Base-by-base conservation (phyloP, 2,113 vertebrate species). In the Mixornis gularis region DNA sequence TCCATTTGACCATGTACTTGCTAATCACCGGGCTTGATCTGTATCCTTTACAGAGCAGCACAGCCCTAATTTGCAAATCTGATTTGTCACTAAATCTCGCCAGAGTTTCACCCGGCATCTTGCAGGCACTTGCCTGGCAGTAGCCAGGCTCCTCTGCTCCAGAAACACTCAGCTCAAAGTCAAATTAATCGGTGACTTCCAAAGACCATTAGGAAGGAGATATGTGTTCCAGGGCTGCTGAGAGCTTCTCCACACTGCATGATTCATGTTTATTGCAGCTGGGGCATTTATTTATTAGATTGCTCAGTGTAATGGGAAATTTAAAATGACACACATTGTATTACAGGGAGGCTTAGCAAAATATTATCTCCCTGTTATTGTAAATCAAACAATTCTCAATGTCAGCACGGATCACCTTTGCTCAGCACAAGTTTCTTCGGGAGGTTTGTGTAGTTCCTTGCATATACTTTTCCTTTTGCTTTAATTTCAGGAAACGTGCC, bases 351-450 rank as follows among this genome's bases (percentile, higher is more conserved):
- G 85, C 91, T 96, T 95, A 96, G 95, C 94, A 96, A 96, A 96
- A 96, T 95, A 93, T 96, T 96, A 96, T 96, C 96, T 93, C 89
- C 89, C 81, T 87, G 94, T 94, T 95, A 92, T 64, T 96, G 95
- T 96, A 96, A 96, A 96, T 96, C 95, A 96, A 95, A 93, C 94
- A 91, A 96, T 96, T 96, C 95, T 96, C 96, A 95, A 87, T 96
- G 96, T 93, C 96, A 93, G 95, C 55, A 87, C 7, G 0, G 89
- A 95, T 96, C 96, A 96, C 96, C 95, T 95, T 87, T 92, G 79
- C 94, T 85, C 89, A 83, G 81, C 70, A 78, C 29, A 81, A 84
- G 85, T 87, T 93, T 85, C 73, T 92, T 74, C 63, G 43, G 89
- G 21, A 79, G 73, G 71, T 72, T 93, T 87, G 27, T 32, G 25